Conservation (phyloP, 2,113 vertebrate species). For the Tonatia bakeri region DNA sequence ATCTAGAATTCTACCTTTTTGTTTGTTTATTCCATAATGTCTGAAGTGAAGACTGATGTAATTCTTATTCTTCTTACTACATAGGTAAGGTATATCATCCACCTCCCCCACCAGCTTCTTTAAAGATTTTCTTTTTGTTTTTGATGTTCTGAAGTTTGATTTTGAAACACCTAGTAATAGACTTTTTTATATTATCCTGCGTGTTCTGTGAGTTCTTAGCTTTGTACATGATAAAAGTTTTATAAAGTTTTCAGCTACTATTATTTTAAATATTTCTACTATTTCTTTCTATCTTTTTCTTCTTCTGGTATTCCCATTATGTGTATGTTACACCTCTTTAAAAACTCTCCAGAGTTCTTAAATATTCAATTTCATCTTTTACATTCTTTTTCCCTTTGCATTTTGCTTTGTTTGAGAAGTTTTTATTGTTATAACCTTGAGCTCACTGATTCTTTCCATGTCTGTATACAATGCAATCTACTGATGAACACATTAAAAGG, state of each 20-base stretch:
- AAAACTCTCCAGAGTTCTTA: background rate
- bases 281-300: too few species aligned
- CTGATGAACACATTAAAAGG: background rate
- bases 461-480: background rate
- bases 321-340: background rate
- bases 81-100: too few species aligned
- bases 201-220: background rate
- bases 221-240: background rate
- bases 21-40: background rate
- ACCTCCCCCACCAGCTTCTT: background rate
- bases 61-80: background rate
- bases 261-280: too few species aligned
- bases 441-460: background rate
- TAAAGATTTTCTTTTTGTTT: background rate
- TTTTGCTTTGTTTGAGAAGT: background rate
- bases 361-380: background rate
- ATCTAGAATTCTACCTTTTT: background rate
- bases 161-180: too few species aligned
- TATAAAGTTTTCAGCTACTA: background rate
- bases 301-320: too few species aligned
- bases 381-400: background rate
- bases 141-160: too few species aligned
- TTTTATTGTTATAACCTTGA: background rate
- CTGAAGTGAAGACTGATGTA: background rate
- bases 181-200: background rate